Conservation (phyloP, 2,797 vertebrate genomes). For the Phrynocephalus vlangalii region DNA sequence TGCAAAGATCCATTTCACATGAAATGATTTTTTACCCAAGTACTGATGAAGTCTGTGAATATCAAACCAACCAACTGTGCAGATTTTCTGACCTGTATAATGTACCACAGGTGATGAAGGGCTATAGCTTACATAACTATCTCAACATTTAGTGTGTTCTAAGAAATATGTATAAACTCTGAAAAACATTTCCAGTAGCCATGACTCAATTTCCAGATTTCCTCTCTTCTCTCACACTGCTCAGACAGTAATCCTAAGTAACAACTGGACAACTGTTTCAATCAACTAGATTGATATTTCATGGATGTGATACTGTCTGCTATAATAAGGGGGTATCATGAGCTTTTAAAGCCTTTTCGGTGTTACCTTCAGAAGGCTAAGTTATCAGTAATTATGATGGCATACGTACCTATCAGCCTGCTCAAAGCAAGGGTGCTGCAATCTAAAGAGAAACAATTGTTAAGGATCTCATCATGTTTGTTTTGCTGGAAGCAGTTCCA, state of each 20-base stretch:
- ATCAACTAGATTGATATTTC: background rate
- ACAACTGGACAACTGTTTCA: too few relatives aligned
- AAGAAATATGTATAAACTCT: too few relatives aligned
- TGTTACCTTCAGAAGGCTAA: background rate
- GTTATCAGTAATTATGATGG: background rate
- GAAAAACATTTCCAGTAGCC: too few relatives aligned
- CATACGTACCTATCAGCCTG: background rate
- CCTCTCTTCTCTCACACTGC: too few relatives aligned
- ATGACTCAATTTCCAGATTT: too few relatives aligned
- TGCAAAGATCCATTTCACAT: too few relatives aligned
- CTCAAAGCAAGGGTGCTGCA: background rate
- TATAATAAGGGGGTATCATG: background rate
- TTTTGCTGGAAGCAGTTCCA: too few relatives aligned
- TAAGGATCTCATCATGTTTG: too few relatives aligned
- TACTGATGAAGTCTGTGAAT: background rate
- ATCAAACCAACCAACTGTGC: background rate
- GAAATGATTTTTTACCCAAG: too few relatives aligned
- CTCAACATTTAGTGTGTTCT: too few relatives aligned
- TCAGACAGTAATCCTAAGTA: too few relatives aligned
- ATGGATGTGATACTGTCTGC: background rate
- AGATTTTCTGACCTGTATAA: background rate
- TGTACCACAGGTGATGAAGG: background rate
- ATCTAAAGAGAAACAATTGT: background rate
- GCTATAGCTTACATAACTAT: background rate
- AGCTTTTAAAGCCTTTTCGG: background rate